A percentile compares a stretch with the other conserved stretches of the same genome.
Conservation (phyloP, 2,113 vertebrate species). For the Cavia aperea region DNA sequence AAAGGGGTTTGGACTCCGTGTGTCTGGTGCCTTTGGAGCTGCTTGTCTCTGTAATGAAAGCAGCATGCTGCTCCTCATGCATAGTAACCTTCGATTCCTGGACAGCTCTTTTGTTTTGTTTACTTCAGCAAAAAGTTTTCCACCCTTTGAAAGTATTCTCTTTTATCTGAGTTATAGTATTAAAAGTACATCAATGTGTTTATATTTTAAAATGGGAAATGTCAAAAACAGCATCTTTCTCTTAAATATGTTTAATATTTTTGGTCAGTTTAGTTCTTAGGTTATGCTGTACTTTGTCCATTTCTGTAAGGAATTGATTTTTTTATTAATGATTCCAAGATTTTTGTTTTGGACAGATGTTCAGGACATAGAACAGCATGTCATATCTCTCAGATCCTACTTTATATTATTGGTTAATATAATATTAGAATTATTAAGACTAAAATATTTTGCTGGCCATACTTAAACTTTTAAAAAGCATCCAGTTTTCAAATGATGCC, state of each 20-base stretch:
- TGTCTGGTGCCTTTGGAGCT: not conserved
- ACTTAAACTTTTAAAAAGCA: not conserved
- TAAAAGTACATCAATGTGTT: constrained; percentile 58
- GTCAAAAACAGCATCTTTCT: constrained; percentile 61
- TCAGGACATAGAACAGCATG: not conserved
- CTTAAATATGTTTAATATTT: constrained; percentile 50
- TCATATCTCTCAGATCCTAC: not conserved
- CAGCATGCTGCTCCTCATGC: constrained; percentile 39
- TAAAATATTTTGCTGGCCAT: not conserved
- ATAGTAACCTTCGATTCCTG: constrained; percentile 57
- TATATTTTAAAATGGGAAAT: constrained; percentile 59
- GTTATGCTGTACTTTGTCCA: constrained; percentile 24
- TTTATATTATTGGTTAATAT: not conserved
- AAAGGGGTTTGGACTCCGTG: not conserved
- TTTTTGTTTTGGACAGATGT: constrained; percentile 20
- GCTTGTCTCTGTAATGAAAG: constrained; percentile 53
- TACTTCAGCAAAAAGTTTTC: constrained; percentile 62
- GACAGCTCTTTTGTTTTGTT: constrained; percentile 55
- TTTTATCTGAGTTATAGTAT: constrained; percentile 64
- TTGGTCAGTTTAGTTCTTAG: not conserved
- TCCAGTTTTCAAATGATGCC: not conserved
- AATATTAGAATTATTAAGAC: not conserved
- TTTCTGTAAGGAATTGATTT: constrained; percentile 26
- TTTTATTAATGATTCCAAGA: not conserved
- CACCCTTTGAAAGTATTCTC: constrained; percentile 53